Evolutionary conservation across 2,797 vertebrate genomes (phyloP).

Genomic region (Nannoperca australis): DNA sequence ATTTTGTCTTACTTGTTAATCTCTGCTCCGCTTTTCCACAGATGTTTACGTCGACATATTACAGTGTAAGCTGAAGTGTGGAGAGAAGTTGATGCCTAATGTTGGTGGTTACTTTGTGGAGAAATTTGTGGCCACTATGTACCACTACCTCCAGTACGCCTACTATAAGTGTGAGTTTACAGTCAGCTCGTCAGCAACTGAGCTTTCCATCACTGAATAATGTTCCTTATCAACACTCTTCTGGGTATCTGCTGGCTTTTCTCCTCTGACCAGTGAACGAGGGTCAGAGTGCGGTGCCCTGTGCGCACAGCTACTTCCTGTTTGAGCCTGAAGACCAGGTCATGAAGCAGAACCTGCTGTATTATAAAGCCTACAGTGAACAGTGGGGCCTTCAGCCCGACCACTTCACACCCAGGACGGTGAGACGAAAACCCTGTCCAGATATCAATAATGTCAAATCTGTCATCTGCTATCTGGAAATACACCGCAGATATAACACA

Average conservation of each 20-base stretch:
- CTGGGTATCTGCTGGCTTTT: not conserved
- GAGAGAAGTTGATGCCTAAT: slow-evolving; percentile 87
- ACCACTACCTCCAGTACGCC: slow-evolving; percentile 92
- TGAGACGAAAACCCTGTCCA: slow-evolving; percentile 62
- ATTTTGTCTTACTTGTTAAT: not conserved
- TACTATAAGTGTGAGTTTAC: slow-evolving; percentile 91
- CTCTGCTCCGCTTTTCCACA: slow-evolving; percentile 56
- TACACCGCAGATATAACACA: not conserved
- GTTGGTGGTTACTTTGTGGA: slow-evolving; percentile 92
- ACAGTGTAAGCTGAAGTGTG: slow-evolving; percentile 90
- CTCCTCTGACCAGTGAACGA: slow-evolving; percentile 86
- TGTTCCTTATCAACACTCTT: not conserved
- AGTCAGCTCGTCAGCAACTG: not conserved
- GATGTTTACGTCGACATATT: slow-evolving; percentile 87
- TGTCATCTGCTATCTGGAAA: not conserved
- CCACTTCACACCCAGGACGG: slow-evolving; percentile 88
- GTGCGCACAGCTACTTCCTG: slow-evolving; percentile 91
- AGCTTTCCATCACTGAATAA: not conserved
- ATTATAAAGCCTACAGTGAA: slow-evolving; percentile 89
- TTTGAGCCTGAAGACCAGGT: slow-evolving; percentile 88
- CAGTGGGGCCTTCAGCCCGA: slow-evolving; percentile 88
- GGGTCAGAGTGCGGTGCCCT: slow-evolving; percentile 86
- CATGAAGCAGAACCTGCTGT: slow-evolving; percentile 92
- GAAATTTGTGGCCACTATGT: slow-evolving; percentile 92
- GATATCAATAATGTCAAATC: not conserved